Conservation (phyloP, 1,140 invertebrate genomes). For the Aricia agestis region DNA sequence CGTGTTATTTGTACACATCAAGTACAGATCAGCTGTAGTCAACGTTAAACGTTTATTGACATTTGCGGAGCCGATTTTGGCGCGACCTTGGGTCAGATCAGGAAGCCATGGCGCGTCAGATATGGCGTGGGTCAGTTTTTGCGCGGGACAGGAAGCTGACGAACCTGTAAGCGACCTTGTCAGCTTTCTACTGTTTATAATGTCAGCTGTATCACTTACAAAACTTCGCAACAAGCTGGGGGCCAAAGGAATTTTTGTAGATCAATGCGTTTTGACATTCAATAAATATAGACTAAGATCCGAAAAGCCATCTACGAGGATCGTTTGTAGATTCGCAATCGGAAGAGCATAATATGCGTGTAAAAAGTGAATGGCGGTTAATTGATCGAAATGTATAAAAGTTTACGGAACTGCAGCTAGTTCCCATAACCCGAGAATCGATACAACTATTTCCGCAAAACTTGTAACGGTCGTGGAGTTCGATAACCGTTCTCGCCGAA, state of each 20-base stretch:
- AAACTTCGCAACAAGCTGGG: too few relatives aligned
- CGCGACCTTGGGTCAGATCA: background rate
- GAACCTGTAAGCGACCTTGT: background rate
- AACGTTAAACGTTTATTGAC: background rate
- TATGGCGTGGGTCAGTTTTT: background rate
- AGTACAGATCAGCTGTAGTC: background rate
- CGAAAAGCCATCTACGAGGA: too few relatives aligned
- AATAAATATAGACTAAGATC: too few relatives aligned
- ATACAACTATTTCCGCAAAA: background rate
- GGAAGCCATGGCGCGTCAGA: background rate
- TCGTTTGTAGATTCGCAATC: background rate
- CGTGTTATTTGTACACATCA: background rate
- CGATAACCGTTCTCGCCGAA: conserved; percentile 25
- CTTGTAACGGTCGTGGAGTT: conserved; percentile 16
- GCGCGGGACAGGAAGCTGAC: background rate
- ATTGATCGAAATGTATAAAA: background rate
- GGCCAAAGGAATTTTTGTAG: background rate
- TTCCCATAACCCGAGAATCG: background rate
- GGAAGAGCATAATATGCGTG: background rate
- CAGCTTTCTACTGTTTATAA: background rate
- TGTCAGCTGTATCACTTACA: background rate
- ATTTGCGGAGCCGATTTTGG: background rate
- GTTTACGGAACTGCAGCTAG: background rate
- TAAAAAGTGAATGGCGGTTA: background rate
- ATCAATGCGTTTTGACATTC: too few relatives aligned